These are phyloP conservation scores for Timema podura DNA, from an alignment of 2,888 invertebrate genomes.

Conservation along the genomic window DNA sequence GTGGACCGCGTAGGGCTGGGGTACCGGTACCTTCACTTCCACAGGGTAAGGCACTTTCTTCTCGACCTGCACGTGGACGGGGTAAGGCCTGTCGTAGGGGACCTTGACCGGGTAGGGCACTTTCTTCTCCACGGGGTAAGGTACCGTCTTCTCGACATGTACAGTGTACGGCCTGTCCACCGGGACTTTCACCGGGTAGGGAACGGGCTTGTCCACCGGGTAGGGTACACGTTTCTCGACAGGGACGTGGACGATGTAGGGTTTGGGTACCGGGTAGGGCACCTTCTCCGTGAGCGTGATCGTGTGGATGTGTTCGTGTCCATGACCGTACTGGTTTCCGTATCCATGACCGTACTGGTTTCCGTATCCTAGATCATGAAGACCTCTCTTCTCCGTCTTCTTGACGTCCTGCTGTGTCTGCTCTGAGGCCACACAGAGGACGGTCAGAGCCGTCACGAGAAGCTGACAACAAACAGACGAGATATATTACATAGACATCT, in stretches of 20 bases:
- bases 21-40: slow-evolving; percentile 51
- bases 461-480: too few relatives aligned
- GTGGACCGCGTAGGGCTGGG: slow-evolving; percentile 70
- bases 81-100: slow-evolving; percentile 51
- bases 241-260: slow-evolving; percentile 54
- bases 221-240: slow-evolving; percentile 69
- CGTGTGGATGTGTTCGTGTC: slow-evolving; percentile 21
- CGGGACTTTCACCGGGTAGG: slow-evolving; percentile 39
- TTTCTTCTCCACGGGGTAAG: slow-evolving; percentile 49
- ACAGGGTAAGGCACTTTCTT: slow-evolving; percentile 58
- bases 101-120: slow-evolving; percentile 56
- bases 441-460: too few relatives aligned
- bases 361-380: slow-evolving; percentile 24
- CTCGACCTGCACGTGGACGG: slow-evolving; percentile 66
- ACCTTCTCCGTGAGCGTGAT: slow-evolving; percentile 60
- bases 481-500: too few relatives aligned
- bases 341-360: neutral
- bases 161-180: slow-evolving; percentile 53
- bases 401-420: slow-evolving; percentile 11
- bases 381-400: slow-evolving; percentile 24
- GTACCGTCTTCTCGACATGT: slow-evolving; percentile 57
- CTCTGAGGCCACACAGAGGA: too few relatives aligned
- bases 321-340: neutral
- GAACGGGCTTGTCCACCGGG: slow-evolving; percentile 62
- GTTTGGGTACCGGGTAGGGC: slow-evolving; percentile 67